Percentiles rank a stretch among this genome's conserved stretches.
Evolutionary conservation across 2,888 invertebrate species (phyloP).

Genomic region (Pollenia labialis): DNA sequence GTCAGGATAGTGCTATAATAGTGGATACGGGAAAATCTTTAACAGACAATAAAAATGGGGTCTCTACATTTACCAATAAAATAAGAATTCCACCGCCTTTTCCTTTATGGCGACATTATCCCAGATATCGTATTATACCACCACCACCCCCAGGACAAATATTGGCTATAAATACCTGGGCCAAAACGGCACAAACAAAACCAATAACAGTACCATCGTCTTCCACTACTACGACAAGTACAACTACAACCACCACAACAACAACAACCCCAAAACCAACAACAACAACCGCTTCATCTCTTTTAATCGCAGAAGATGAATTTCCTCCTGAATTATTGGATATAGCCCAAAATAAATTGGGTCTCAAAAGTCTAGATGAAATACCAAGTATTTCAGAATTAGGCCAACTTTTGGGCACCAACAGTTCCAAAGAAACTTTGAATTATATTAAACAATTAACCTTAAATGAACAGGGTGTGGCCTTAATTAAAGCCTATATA

Average conservation of each 20-base stretch:
- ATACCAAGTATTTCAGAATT: constrained; percentile 79
- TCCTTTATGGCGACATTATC: constrained; percentile 75
- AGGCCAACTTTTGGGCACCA: constrained; percentile 79
- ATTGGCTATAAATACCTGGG: constrained; percentile 54
- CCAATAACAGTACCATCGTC: constrained; percentile 33
- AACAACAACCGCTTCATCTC: background rate
- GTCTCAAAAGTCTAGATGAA: constrained; percentile 77
- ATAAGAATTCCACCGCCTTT: constrained; percentile 75
- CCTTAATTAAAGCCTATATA: constrained; percentile 79
- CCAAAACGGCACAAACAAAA: background rate
- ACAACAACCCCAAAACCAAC: background rate
- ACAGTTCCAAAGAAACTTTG: constrained; percentile 78
- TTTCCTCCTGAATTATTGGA: constrained; percentile 80
- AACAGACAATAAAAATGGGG: constrained; percentile 22
- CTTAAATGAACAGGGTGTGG: constrained; percentile 78
- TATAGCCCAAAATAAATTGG: constrained; percentile 79
- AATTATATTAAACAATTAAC: constrained; percentile 78
- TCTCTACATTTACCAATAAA: constrained; percentile 72
- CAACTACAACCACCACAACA: constrained; percentile 44
- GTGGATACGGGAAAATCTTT: constrained; percentile 74
- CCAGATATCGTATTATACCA: constrained; percentile 74
- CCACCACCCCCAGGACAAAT: constrained; percentile 58
- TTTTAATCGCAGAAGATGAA: constrained; percentile 67
- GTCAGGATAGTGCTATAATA: constrained; percentile 77
- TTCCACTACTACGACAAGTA: constrained; percentile 32